Evolutionary conservation across 2,113 vertebrate species (phyloP).

Genomic region (Phylloscopus trochilus): DNA sequence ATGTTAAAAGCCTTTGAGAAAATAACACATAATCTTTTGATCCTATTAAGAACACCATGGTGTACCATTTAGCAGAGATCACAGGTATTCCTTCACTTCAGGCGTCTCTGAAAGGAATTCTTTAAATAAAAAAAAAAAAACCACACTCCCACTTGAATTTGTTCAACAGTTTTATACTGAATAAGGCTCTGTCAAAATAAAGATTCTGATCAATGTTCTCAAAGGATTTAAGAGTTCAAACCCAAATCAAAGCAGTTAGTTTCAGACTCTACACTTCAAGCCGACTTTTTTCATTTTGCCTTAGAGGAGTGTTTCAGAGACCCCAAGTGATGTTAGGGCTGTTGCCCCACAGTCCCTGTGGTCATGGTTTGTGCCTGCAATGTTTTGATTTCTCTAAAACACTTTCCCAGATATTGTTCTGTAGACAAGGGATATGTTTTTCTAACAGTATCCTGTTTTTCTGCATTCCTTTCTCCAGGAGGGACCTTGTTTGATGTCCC

Average conservation of each 20-base stretch:
- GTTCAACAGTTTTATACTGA: not conserved
- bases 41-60: not conserved
- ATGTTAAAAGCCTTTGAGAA: slow-evolving; percentile 11
- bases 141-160: not conserved
- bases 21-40: not conserved
- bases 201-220: not conserved
- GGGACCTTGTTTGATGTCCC: no score
- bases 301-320: not conserved
- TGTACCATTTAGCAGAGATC: not conserved
- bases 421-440: no score
- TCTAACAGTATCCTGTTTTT: no score
- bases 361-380: no score
- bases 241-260: not conserved
- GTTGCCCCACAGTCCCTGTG: not conserved
- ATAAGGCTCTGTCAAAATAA: not conserved
- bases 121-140: not conserved
- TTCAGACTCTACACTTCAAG: not conserved
- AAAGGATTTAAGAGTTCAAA: not conserved
- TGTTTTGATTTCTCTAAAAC: no score
- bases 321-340: not conserved
- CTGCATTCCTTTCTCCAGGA: no score
- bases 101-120: not conserved
- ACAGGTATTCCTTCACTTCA: not conserved
- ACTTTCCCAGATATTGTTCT: no score
- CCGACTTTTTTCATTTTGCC: not conserved